These are phyloP conservation scores for Leptoteleia sp. DNA, from an alignment of 1,140 invertebrate species.

Conservation along the genomic window DNA sequence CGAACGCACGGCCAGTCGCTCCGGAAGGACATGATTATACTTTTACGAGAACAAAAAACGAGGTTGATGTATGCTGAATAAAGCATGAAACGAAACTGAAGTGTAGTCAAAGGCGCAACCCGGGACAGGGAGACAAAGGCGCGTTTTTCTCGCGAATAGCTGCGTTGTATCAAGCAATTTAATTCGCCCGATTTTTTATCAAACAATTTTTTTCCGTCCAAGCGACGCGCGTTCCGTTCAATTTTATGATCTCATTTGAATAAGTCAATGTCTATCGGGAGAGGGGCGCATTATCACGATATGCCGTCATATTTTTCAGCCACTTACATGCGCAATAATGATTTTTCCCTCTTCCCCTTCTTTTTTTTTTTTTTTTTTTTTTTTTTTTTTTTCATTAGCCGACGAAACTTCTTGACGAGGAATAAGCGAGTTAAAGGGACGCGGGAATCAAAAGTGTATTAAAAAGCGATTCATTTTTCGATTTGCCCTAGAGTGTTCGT, in stretches of 20 bases:
- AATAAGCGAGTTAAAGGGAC: no score
- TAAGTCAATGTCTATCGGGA: not conserved
- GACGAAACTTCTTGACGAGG: no score
- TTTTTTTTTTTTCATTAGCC: no score
- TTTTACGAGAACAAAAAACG: constrained; percentile 72
- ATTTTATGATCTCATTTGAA: constrained; percentile 14
- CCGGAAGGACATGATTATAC: constrained; percentile 74
- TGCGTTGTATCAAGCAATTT: constrained; percentile 39
- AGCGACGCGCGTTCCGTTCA: constrained; percentile 12
- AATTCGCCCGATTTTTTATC: constrained; percentile 30
- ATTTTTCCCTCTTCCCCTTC: not conserved
- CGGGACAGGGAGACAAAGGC: constrained; percentile 18
- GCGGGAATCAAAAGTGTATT: not conserved
- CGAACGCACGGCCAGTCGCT: constrained; percentile 62
- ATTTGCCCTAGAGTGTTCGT: not conserved
- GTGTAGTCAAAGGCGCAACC: constrained; percentile 42
- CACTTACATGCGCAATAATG: no score
- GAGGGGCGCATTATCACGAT: not conserved
- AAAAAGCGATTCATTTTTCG: constrained; percentile 34
- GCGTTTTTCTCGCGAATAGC: constrained; percentile 22
- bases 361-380: no score
- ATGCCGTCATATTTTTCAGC: no score
- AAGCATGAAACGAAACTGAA: constrained; percentile 69
- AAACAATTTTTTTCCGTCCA: constrained; percentile 1
- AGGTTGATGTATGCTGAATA: constrained; percentile 74